Evolutionary conservation across 2,888 invertebrate species (phyloP), one percentile per base, ranked within the genome.

Genomic region (Xiphydria camelus): DNA sequence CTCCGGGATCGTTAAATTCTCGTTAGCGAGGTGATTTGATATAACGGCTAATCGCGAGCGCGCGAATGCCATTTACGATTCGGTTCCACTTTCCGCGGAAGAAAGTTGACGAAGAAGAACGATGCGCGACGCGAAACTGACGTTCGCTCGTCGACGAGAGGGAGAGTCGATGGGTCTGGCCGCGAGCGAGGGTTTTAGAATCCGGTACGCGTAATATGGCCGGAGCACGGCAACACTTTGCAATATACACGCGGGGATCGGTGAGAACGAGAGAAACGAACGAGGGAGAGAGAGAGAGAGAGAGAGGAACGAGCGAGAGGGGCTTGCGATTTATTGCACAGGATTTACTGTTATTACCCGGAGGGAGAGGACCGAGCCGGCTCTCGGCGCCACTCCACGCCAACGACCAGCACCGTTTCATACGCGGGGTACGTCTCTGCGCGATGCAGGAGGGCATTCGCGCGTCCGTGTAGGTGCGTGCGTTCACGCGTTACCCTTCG

Each of bases 281-380:
- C 41, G 17, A 35, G 35, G 29, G 29, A 31, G 25, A 49, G 33
- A 40, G 23, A 20, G 23, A 29, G 22, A 47, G 41, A 39, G 40
- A 19, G 21, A 33, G 20, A 23, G 36, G 35, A 22, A 36, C 14
- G 35, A 15, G 44, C 39, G 38, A 40, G 37, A 40, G 41, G 45
- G 41, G 38, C 45, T 35, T 51, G 68, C 36, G 66, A 72, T 72
- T 72, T 73, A 73, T 72, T 66, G 63, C 69, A 55, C 47, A 62
- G 68, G 65, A 73, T 73, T 73, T 73, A 73, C 70, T 72, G 73
- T 73, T 73, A 73, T 72, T 72, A 71, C 68, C 66, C 61, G 56
- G 57, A 62, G 65, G 68, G 65, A 46, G 45, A 43, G 12, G 31
- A 45, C 35, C 44, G 48, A 31, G 48, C 39, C 37, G 21, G 10